Evolutionary conservation across 1,140 invertebrate genomes (phyloP).

Genomic region (Scaptodrosophila lebanonensis): DNA sequence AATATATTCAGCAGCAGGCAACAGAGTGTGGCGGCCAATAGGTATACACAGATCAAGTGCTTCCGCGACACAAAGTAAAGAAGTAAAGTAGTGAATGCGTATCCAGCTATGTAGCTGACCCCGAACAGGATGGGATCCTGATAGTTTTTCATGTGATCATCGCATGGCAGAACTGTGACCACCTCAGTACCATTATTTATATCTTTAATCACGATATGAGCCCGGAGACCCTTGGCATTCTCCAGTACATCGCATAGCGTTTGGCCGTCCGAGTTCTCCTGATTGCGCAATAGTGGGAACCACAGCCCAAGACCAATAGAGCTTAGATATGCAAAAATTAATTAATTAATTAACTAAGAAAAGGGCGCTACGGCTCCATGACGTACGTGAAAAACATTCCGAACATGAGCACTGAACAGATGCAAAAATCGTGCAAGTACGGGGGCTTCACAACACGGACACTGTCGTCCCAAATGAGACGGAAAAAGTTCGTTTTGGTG

Average conservation of each 20-base stretch:
- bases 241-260: constrained; percentile 1
- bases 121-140: constrained; percentile 11
- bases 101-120: background rate
- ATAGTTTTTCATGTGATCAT: constrained; percentile 3
- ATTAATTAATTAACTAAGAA: no score
- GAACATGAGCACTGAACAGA: constrained; percentile 2
- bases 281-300: constrained; percentile 19
- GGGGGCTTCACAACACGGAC: background rate
- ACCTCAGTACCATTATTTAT: background rate
- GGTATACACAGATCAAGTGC: background rate
- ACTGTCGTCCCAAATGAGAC: background rate
- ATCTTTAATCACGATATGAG: no score
- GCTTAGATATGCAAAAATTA: background rate
- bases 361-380: no score
- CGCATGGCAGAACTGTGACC: background rate
- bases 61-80: background rate
- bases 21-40: background rate
- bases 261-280: background rate
- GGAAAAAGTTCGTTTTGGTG: background rate
- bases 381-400: constrained; percentile 15
- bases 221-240: no score
- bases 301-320: constrained; percentile 21
- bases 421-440: background rate
- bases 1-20: background rate
- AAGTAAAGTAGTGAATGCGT: background rate